phyloP scores from a whole-genome alignment of 64 coral and sea anemone genomes.

The Astreopora myriophthalma region DNA sequence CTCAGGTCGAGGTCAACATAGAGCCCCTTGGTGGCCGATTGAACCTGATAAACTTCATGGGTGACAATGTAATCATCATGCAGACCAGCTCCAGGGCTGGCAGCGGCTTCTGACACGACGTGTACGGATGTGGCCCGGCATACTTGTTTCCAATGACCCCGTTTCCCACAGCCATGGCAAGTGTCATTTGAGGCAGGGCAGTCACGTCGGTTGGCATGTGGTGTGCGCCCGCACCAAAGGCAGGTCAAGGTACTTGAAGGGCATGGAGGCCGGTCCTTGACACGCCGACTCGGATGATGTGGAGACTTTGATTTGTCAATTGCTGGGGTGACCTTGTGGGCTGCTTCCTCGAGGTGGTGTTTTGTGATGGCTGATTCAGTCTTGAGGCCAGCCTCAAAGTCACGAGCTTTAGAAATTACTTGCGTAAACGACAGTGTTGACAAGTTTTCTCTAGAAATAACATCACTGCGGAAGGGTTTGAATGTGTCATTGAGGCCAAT shows the following conservation, averaged over 20 bases:
- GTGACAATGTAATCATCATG: background rate
- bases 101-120: background rate
- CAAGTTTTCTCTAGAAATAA: conserved; percentile 44
- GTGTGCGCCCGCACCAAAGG: background rate
- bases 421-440: conserved; percentile 41
- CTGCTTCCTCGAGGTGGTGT: conserved; percentile 31
- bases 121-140: conserved; percentile 20
- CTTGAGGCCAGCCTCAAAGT: conserved; percentile 35
- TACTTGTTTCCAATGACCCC: conserved; percentile 37
- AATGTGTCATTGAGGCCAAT: conserved; percentile 65
- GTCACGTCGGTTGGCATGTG: background rate
- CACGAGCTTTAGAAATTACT: conserved; percentile 46
- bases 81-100: background rate
- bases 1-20: too few species aligned
- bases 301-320: background rate
- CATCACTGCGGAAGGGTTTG: conserved; percentile 48
- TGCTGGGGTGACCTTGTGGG: conserved; percentile 30
- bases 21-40: too few species aligned
- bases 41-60: too few species aligned
- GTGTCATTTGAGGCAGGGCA: conserved; percentile 21
- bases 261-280: background rate
- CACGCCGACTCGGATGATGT: too few species aligned
- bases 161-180: conserved; percentile 44
- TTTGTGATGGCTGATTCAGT: conserved; percentile 32
- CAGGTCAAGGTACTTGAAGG: background rate